A percentile compares a stretch with the other conserved stretches of the same genome.
Conservation (phyloP, 1,140 invertebrate genomes). For the Brachionus rubens region DNA sequence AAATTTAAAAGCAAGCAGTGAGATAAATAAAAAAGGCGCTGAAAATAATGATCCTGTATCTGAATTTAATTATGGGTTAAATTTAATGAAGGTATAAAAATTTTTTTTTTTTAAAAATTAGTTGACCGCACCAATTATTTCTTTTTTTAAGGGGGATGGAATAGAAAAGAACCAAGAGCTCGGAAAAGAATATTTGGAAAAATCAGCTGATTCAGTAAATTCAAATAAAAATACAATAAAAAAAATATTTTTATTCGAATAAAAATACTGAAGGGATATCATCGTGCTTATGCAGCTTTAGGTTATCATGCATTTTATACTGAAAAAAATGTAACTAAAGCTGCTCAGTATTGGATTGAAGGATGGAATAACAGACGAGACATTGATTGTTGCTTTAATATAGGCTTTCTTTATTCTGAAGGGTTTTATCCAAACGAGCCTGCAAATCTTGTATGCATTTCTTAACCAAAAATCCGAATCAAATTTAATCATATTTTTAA, state of each 20-base stretch:
- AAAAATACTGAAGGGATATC: not conserved
- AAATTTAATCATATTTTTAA: too few species aligned
- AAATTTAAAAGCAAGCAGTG: not conserved
- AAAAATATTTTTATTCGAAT: not conserved
- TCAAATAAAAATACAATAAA: not conserved
- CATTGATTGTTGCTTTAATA: not conserved
- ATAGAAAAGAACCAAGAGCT: not conserved
- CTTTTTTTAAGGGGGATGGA: not conserved
- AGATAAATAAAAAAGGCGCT: not conserved
- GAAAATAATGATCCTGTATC: not conserved
- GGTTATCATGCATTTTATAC: not conserved
- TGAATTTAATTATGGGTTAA: not conserved
- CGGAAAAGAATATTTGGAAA: not conserved
- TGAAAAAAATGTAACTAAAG: conserved; percentile 22
- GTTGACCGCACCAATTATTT: too few species aligned
- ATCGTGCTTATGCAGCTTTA: not conserved
- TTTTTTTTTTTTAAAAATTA: not conserved
- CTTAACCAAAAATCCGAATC: too few species aligned
- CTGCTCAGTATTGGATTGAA: not conserved
- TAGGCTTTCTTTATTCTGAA: not conserved
- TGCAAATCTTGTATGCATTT: not conserved
- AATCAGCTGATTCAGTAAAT: not conserved
- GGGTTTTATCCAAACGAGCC: not conserved
- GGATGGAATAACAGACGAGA: not conserved
- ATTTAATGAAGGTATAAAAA: not conserved